Evolutionary conservation across 2,797 vertebrate genomes (phyloP).

Genomic region (Parauchenoglanis ngamensis): DNA sequence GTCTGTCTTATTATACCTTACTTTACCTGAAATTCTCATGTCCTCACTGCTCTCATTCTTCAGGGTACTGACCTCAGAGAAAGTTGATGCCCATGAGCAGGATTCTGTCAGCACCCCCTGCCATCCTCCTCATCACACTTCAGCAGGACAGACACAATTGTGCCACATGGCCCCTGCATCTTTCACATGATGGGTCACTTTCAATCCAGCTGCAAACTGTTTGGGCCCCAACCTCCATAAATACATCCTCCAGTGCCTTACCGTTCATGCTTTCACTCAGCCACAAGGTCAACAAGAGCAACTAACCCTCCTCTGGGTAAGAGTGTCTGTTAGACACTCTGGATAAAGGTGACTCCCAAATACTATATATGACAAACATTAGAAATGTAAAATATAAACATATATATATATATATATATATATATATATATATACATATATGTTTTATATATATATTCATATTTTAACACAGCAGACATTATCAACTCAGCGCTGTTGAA

Average conservation of each 20-base stretch:
- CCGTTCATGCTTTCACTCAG: constrained; percentile 41
- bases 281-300: constrained; percentile 9
- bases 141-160: constrained; percentile 30
- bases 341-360: background rate
- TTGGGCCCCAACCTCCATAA: constrained; percentile 41
- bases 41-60: background rate
- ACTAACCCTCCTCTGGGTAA: background rate
- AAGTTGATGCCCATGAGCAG: constrained; percentile 28
- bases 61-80: constrained; percentile 9
- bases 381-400: background rate
- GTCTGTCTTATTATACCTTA: background rate
- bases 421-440: too few species aligned
- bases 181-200: constrained; percentile 54
- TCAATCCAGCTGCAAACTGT: background rate
- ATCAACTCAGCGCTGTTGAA: background rate
- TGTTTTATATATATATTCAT: background rate
- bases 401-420: too few species aligned
- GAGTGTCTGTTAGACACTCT: background rate
- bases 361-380: background rate
- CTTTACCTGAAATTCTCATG: background rate
- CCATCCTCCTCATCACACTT: constrained; percentile 47
- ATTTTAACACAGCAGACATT: background rate
- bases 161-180: constrained; percentile 25
- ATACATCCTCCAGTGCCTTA: constrained; percentile 37
- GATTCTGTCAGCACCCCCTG: constrained; percentile 25